Percentiles rank a stretch among this genome's conserved stretches.
Evolutionary conservation across 2,797 vertebrate genomes (phyloP).

Genomic region (Pseudopleuronectes americanus): DNA sequence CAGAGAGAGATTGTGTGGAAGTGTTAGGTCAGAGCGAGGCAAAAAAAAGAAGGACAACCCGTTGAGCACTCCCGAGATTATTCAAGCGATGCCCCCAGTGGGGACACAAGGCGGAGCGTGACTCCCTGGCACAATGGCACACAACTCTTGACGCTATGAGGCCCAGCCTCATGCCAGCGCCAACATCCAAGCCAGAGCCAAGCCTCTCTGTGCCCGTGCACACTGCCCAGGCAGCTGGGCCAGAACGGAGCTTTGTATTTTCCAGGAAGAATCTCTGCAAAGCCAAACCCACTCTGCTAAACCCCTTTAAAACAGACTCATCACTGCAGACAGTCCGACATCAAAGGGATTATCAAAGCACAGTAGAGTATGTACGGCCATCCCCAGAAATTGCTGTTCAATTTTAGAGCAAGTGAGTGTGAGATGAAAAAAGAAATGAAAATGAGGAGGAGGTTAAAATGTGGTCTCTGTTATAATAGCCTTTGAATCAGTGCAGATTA

Average conservation of each 20-base stretch:
- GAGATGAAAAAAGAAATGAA: conserved; percentile 45
- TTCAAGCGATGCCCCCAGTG: conserved; percentile 65
- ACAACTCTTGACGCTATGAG: conserved; percentile 64
- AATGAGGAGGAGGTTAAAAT: conserved; percentile 55
- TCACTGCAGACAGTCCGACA: conserved; percentile 70
- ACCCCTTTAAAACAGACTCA: conserved; percentile 75
- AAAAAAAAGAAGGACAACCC: conserved; percentile 38
- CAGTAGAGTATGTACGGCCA: conserved; percentile 44
- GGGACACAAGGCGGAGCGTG: conserved; percentile 70
- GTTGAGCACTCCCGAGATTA: conserved; percentile 44
- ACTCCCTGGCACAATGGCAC: conserved; percentile 73
- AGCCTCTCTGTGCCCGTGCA: conserved; percentile 57
- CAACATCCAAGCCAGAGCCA: conserved; percentile 59
- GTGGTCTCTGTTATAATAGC: conserved; percentile 68
- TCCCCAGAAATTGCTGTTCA: conserved; percentile 59
- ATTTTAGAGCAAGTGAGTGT: conserved; percentile 51
- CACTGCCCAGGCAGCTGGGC: conserved; percentile 55
- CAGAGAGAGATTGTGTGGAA: conserved; percentile 70
- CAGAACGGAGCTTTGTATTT: conserved; percentile 69
- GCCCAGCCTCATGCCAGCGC: conserved; percentile 60
- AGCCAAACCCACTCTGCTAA: conserved; percentile 69
- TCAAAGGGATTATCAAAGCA: conserved; percentile 76
- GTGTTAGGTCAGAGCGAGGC: conserved; percentile 47
- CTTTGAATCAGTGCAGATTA: conserved; percentile 78
- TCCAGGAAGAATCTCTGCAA: conserved; percentile 57